Base-by-base conservation (phyloP, 2,113 vertebrate genomes). In the Mobula hypostoma region DNA sequence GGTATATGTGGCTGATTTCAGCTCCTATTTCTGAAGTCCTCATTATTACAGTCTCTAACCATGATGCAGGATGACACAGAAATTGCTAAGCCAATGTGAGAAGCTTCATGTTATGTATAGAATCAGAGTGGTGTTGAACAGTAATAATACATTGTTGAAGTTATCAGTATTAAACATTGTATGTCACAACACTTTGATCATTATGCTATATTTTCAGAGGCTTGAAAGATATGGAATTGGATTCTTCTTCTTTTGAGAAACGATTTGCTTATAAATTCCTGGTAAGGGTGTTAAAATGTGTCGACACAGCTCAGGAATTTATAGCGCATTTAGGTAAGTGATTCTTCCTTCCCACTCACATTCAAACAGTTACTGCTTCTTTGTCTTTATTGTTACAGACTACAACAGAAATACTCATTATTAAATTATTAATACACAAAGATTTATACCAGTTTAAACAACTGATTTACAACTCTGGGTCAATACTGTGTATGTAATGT, bases 181-280 rank as follows among this genome's bases (percentile, higher is more conserved):
- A 76, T 72, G 48, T 27, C 40, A 4, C 40, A 76, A 74, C 2
- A 15, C 21, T 76, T 74, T 74, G 36, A 48, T 48, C 68, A 29
- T 32, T 80, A 14, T 68, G 61, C 36, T 93, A 36, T 74, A 24
- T 74, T 93, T 95, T 94, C 95, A 99, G 99, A 94, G 98, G 98
- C 74, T 66, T 98, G 94, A 99, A 98, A 94, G 98, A 98, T 92
- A 95, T 98, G 95, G 99, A 98, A 24, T 96, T 98, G 95, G 98
- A 99, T 95, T 98, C 99, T 4, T 99, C 98, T 27, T 99, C 98
- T 70, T 98, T 99, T 98, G 99, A 99, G 95, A 99, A 99, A 97
- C 98, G 99, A 94, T 99, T 99, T 96, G 98, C 99, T 94, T 99
- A 98, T 95, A 98, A 98, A 95, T 99, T 99, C 96, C 96, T 99